Evolutionary conservation across 2,888 invertebrate genomes (phyloP), one percentile per base, ranked within the genome.

Genomic region (Trichacis sp.): DNA sequence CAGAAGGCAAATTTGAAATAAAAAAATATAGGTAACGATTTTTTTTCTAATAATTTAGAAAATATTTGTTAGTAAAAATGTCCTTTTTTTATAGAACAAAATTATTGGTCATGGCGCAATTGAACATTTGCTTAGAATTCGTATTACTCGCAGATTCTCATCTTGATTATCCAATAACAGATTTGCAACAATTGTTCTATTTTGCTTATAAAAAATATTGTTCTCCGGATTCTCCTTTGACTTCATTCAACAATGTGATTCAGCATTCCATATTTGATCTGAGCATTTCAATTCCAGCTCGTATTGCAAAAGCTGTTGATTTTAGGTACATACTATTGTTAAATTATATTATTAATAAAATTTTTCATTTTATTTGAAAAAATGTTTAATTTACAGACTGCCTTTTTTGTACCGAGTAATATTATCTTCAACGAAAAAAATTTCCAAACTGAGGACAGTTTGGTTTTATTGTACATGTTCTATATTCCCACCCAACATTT

Each of bases 91-190:
- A 14, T 52, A 80, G 79, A 46, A 71, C 73, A 54, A 75, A 65
- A 48, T 67, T 82, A 17, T 38, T 74, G 40, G 58, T 64, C 3
- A 63, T 82, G 60, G 71, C 74, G n/a, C 77, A 76, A 64, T 72
- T 81, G 45, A 80, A 79, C 45, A 49, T 80, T 30, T 78, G 78
- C 50, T 63, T 81, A 17, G 81, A 82, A 68, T 80, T 80, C 56
- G 68, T 77, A 40, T 50, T 77, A 43, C 62, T 81, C 24, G 68
- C 77, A 6, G 77, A 82, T 62, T 62, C 63, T 19, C 73, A 80
- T 68, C 58, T 81, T 29, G 67, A 73, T 59, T 78, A 73, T 68
- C 48, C 76, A 15, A 68, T 60, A 11, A 72, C 72, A 30, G 72
- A 58, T 51, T 64, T 79, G 15, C 72, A 71, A 29, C 57, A 65